phyloP scores from a whole-genome alignment of 2,113 vertebrate species.

The Megaleporinus macrocephalus region DNA sequence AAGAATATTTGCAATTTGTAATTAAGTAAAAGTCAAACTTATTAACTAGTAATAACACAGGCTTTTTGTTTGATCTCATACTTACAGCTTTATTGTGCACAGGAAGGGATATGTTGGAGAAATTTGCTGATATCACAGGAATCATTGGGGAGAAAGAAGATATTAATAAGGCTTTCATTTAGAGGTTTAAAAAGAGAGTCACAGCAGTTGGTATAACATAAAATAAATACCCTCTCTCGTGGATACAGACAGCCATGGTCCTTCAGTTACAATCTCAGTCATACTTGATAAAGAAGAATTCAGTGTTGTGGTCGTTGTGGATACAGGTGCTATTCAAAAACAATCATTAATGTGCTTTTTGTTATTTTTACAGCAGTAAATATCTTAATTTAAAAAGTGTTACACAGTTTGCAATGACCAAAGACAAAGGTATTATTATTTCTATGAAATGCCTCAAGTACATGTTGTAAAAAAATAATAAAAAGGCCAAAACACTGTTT shows the following conservation, averaged over 20 bases:
- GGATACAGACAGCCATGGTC: not conserved
- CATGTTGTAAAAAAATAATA: too few species aligned
- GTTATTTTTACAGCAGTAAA: too few species aligned
- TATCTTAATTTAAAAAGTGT: too few species aligned
- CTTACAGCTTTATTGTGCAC: conserved; percentile 24
- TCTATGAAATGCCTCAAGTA: too few species aligned
- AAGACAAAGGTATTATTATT: too few species aligned
- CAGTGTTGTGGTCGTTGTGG: not conserved
- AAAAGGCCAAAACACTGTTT: too few species aligned
- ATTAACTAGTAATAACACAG: not conserved
- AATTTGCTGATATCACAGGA: not conserved
- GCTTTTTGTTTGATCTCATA: not conserved
- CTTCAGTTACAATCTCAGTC: not conserved
- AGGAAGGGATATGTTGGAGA: not conserved
- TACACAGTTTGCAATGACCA: too few species aligned
- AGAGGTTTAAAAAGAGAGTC: not conserved
- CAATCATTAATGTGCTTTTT: not conserved
- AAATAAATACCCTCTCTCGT: conserved; percentile 30
- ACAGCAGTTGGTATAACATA: not conserved
- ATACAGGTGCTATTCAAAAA: not conserved
- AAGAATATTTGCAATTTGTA: not conserved
- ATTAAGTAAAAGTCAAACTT: not conserved
- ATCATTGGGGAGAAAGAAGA: not conserved
- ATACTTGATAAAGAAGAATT: conserved; percentile 18
- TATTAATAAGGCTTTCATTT: not conserved